These are phyloP conservation scores for Yponomeuta malinellus DNA, from an alignment of 2,888 invertebrate species.

Conservation along the genomic window DNA sequence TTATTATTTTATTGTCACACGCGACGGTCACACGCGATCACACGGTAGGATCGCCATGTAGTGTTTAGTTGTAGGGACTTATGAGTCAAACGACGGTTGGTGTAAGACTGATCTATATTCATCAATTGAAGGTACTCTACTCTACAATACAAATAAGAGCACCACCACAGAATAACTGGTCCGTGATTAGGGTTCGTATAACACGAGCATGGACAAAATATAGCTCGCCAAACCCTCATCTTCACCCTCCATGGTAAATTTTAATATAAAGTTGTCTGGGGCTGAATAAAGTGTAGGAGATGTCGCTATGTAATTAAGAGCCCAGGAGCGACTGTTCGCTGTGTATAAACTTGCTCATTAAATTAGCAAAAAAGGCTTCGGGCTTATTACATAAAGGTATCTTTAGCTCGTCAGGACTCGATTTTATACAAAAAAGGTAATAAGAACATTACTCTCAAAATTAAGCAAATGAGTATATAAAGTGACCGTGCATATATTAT, in stretches of 20 bases:
- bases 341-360: slow-evolving; percentile 15
- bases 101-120: no score
- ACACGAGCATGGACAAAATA: neutral
- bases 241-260: neutral
- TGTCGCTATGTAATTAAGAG: slow-evolving; percentile 3
- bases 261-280: slow-evolving; percentile 10
- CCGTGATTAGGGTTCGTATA: slow-evolving; percentile 8
- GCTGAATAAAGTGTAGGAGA: slow-evolving; percentile 6
- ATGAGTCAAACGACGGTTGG: no score
- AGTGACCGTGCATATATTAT: neutral
- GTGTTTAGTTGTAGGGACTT: no score
- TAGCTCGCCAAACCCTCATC: neutral
- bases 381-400: slow-evolving; percentile 5
- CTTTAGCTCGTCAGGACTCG: neutral
- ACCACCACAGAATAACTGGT: neutral
- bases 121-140: no score
- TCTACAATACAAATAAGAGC: no score
- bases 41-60: no score
- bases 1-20: no score
- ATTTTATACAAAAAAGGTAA: no score
- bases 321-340: neutral
- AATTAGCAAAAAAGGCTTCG: slow-evolving; percentile 13
- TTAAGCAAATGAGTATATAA: neutral
- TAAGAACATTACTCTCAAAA: neutral
- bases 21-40: no score